phyloP scores from a whole-genome alignment of 2,888 invertebrate species.

The Pyrochroa serraticornis region DNA sequence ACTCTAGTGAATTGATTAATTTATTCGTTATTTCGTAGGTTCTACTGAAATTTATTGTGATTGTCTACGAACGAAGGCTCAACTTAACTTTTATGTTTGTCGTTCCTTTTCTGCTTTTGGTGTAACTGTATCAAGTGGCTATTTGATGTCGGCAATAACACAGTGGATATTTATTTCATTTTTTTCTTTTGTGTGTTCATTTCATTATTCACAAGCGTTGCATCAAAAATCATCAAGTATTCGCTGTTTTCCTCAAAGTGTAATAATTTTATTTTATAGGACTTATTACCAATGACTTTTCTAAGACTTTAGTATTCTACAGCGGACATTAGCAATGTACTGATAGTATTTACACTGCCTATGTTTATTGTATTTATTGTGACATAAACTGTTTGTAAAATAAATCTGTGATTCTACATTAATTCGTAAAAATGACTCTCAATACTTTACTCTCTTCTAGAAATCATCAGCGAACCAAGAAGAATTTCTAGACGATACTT shows the following conservation, averaged over 20 bases:
- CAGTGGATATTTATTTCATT: constrained; percentile 7
- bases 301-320: constrained; percentile 9
- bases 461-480: neutral
- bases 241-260: neutral
- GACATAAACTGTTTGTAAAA: constrained; percentile 55
- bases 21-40: neutral
- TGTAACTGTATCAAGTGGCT: constrained; percentile 15
- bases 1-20: neutral
- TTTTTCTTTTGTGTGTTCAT: constrained; percentile 4
- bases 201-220: no score
- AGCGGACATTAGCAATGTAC: constrained; percentile 36
- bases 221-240: no score
- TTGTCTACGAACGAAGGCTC: no score
- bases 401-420: constrained; percentile 56
- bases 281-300: neutral
- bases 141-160: constrained; percentile 18
- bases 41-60: neutral
- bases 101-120: constrained; percentile 18
- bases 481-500: no score
- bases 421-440: no score
- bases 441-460: constrained; percentile 4
- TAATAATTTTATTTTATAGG: constrained; percentile 4
- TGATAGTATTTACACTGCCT: constrained; percentile 48
- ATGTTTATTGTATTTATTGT: constrained; percentile 53
- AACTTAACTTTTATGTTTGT: no score